These are phyloP conservation scores for Rhagonycha lutea DNA, from an alignment of 2,888 invertebrate genomes.

Conservation along the genomic window DNA sequence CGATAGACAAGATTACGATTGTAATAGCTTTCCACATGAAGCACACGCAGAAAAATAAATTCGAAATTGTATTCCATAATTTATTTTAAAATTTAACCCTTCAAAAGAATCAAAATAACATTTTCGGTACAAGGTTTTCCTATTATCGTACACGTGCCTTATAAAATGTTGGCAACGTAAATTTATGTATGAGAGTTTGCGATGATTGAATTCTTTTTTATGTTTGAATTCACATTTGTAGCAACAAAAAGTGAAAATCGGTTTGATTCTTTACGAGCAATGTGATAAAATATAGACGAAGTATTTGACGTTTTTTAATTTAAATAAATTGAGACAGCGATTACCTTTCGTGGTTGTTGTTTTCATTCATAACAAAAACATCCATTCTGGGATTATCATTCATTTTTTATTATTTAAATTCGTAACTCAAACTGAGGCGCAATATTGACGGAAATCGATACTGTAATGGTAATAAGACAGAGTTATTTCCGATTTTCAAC, in stretches of 20 bases:
- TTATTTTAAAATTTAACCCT: not conserved
- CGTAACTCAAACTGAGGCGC: not conserved
- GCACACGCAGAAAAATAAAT: not conserved
- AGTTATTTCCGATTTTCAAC: not conserved
- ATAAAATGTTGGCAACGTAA: not conserved
- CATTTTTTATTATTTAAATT: not conserved
- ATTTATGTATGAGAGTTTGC: slow-evolving; percentile 1
- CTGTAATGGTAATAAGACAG: not conserved
- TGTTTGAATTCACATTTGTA: slow-evolving; percentile 2
- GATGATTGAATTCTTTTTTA: slow-evolving; percentile 1
- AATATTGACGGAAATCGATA: not conserved
- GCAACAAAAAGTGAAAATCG: slow-evolving; percentile 1
- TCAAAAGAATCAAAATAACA: not conserved
- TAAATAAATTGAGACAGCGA: not conserved
- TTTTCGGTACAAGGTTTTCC: not conserved
- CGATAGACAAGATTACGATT: not conserved
- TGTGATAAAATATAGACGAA: not conserved
- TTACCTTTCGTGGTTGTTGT: not conserved
- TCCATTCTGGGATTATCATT: not conserved
- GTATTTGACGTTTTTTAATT: not conserved
- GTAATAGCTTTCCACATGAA: not conserved
- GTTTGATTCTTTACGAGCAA: not conserved
- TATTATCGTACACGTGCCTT: not conserved
- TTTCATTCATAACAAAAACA: not conserved
- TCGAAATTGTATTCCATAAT: not conserved